A percentile compares a stretch with the other conserved stretches of the same genome.
Conservation (phyloP, 1,140 invertebrate genomes). For the Eumaeus atala region DNA sequence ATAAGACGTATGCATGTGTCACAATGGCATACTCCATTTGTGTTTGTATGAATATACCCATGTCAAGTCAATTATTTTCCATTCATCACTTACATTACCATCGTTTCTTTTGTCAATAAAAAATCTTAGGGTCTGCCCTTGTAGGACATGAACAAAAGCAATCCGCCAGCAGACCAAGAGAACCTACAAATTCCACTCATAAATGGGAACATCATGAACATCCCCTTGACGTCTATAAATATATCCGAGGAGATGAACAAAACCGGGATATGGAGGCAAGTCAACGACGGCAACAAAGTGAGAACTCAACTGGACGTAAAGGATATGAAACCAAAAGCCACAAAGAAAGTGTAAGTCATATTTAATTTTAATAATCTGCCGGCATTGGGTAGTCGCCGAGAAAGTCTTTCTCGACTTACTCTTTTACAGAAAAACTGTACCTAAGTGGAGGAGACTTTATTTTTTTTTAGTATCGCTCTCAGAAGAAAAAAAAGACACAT, state of each 20-base stretch:
- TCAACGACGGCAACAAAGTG: slow-evolving; percentile 77
- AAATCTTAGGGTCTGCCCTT: slow-evolving; percentile 50
- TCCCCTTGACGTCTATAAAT: slow-evolving; percentile 90
- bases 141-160: slow-evolving; percentile 53
- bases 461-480: too few relatives aligned
- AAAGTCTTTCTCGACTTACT: background rate
- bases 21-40: background rate
- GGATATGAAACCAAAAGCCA: slow-evolving; percentile 53
- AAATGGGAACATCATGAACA: slow-evolving; percentile 94
- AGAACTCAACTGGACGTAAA: slow-evolving; percentile 47
- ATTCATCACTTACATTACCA: too few relatives aligned
- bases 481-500: too few relatives aligned
- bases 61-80: background rate
- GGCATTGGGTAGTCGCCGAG: too few relatives aligned
- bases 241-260: slow-evolving; percentile 95
- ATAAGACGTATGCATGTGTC: background rate
- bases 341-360: slow-evolving; percentile 63
- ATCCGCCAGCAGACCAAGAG: slow-evolving; percentile 71
- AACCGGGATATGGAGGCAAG: slow-evolving; percentile 95
- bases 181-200: slow-evolving; percentile 91
- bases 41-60: background rate
- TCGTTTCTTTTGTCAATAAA: slow-evolving; percentile 28
- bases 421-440: too few relatives aligned
- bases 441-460: too few relatives aligned
- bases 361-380: background rate